These are phyloP conservation scores for Parauchenoglanis ngamensis DNA, from an alignment of 2,797 vertebrate species.

Conservation along the genomic window DNA sequence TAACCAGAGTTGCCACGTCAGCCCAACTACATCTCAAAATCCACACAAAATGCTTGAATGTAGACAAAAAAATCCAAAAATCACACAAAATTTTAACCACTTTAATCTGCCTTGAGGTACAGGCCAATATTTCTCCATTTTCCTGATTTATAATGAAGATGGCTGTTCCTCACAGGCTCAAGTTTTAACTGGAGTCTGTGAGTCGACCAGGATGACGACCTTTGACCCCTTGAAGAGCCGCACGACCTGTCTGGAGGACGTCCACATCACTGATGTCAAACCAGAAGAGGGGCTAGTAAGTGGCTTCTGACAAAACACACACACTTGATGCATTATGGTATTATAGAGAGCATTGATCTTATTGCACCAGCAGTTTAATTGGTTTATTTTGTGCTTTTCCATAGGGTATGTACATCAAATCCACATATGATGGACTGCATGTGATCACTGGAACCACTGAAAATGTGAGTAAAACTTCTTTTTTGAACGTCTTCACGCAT, in stretches of 20 bases:
- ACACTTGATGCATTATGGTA: background rate
- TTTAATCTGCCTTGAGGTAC: background rate
- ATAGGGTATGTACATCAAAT: conserved; percentile 97
- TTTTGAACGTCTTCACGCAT: too few species aligned
- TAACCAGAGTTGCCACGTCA: background rate
- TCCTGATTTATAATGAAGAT: background rate
- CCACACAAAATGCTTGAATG: background rate
- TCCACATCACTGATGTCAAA: conserved; percentile 82
- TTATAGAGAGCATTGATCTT: background rate
- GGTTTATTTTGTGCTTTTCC: conserved; percentile 23
- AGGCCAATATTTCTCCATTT: background rate
- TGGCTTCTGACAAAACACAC: background rate
- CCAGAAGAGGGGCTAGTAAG: conserved; percentile 92
- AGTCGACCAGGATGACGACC: conserved; percentile 81
- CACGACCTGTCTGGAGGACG: conserved; percentile 84
- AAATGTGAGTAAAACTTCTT: conserved; percentile 80
- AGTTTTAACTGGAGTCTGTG: conserved; percentile 86
- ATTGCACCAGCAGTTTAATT: background rate
- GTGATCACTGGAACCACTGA: conserved; percentile 95
- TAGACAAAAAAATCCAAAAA: background rate
- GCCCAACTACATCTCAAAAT: background rate
- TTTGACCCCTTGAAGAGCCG: conserved; percentile 83
- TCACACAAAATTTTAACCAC: background rate
- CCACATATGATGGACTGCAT: conserved; percentile 94
- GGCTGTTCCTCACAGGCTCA: conserved; percentile 76